These are phyloP conservation scores for Perodicticus potto DNA, from an alignment of 2,797 vertebrate species.

Conservation along the genomic window DNA sequence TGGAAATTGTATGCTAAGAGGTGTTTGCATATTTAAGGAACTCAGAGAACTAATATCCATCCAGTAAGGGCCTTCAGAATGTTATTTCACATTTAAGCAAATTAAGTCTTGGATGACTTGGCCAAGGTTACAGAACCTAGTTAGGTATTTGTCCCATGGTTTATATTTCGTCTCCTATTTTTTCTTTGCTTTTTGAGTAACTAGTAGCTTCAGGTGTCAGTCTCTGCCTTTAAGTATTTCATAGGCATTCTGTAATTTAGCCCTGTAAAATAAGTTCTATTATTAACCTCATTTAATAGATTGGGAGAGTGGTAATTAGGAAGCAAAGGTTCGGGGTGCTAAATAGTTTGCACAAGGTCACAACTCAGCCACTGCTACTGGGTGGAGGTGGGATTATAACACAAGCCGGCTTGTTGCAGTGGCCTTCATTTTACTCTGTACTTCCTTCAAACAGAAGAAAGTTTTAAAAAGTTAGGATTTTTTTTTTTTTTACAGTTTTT, in stretches of 20 bases:
- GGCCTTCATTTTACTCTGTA: neutral
- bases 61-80: neutral
- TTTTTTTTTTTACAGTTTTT: neutral
- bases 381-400: neutral
- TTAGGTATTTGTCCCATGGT: neutral
- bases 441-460: conserved; percentile 21
- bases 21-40: conserved; percentile 22
- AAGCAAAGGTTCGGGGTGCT: conserved; percentile 21
- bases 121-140: neutral
- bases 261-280: neutral
- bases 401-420: neutral
- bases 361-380: neutral
- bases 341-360: neutral
- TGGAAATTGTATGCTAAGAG: neutral
- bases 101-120: neutral
- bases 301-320: neutral
- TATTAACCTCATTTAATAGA: neutral
- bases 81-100: conserved; percentile 6
- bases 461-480: neutral
- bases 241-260: neutral
- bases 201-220: neutral
- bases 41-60: neutral
- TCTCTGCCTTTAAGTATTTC: neutral
- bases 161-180: neutral
- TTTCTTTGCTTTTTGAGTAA: conserved; percentile 53